Conservation (phyloP, 2,888 invertebrate genomes). For the Drosophila colorata region DNA sequence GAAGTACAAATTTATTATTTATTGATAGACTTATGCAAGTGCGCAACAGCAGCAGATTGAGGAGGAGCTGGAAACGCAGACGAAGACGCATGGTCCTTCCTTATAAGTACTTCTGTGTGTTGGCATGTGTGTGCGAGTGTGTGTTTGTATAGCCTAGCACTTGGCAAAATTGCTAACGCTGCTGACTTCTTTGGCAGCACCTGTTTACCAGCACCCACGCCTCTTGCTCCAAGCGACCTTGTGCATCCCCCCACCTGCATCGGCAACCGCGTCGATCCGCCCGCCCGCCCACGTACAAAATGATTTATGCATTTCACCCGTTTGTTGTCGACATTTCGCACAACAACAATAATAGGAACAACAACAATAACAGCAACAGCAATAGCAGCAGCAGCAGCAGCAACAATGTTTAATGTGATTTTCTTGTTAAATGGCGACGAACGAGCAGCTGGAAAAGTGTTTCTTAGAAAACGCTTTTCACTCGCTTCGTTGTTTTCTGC, state of each 20-base stretch:
- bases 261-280: background rate
- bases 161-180: conserved; percentile 34
- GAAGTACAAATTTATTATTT: conserved; percentile 70
- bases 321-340: conserved; percentile 39
- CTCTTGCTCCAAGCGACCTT: background rate
- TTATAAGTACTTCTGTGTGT: conserved; percentile 13
- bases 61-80: conserved; percentile 1
- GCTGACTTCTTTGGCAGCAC: conserved; percentile 38
- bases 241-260: conserved; percentile 8
- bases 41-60: conserved; percentile 31
- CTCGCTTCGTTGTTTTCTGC: conserved; percentile 26
- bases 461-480: conserved; percentile 28
- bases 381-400: background rate
- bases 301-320: conserved; percentile 48
- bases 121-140: background rate
- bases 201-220: conserved; percentile 13
- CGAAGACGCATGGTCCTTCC: conserved; percentile 8
- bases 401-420: conserved; percentile 44
- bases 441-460: conserved; percentile 21
- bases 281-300: conserved; percentile 9
- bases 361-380: conserved; percentile 4
- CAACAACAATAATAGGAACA: conserved; percentile 19
- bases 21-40: conserved; percentile 69
- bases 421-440: conserved; percentile 43
- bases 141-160: conserved; percentile 13